Conservation (phyloP, 1,140 invertebrate genomes). For the Bathynomus jamesi region DNA sequence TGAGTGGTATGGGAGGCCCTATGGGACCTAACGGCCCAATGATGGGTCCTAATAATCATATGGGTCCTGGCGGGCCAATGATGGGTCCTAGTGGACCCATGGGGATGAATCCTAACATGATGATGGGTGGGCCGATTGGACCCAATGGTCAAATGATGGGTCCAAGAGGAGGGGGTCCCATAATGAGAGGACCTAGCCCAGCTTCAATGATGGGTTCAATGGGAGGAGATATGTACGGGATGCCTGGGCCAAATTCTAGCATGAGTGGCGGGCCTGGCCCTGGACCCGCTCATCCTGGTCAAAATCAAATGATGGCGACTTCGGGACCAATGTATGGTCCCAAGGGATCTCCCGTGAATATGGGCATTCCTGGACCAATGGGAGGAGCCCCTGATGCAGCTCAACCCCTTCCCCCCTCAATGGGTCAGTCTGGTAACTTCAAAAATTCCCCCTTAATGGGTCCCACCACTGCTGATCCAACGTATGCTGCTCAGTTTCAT, state of each 20-base stretch:
- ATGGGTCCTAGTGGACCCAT: conserved; percentile 43
- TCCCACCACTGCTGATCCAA: conserved; percentile 75
- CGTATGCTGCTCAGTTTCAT: conserved; percentile 88
- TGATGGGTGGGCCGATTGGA: conserved; percentile 36
- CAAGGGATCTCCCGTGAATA: conserved; percentile 40
- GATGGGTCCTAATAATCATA: conserved; percentile 37
- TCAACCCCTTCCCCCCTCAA: conserved; percentile 67
- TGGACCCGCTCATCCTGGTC: conserved; percentile 35
- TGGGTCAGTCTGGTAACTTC: conserved; percentile 61
- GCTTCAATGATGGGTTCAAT: conserved; percentile 41
- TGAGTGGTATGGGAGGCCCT: conserved; percentile 35
- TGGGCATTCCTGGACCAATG: conserved; percentile 40
- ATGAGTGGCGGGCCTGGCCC: conserved; percentile 40
- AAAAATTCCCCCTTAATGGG: conserved; percentile 67
- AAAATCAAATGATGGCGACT: conserved; percentile 43
- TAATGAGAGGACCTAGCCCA: conserved; percentile 39
- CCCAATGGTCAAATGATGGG: conserved; percentile 40
- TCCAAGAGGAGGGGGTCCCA: conserved; percentile 38
- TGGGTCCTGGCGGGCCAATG: conserved; percentile 40
- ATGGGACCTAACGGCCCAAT: conserved; percentile 37
- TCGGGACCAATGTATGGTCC: conserved; percentile 39
- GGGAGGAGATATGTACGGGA: conserved; percentile 40
- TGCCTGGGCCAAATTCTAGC: conserved; percentile 29
- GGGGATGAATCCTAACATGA: conserved; percentile 38
- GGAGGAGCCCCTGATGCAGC: conserved; percentile 50